A percentile compares a stretch with the other conserved stretches of the same genome.
Evolutionary conservation across 2,113 vertebrate genomes (phyloP).

Genomic region (Entosphenus tridentatus): DNA sequence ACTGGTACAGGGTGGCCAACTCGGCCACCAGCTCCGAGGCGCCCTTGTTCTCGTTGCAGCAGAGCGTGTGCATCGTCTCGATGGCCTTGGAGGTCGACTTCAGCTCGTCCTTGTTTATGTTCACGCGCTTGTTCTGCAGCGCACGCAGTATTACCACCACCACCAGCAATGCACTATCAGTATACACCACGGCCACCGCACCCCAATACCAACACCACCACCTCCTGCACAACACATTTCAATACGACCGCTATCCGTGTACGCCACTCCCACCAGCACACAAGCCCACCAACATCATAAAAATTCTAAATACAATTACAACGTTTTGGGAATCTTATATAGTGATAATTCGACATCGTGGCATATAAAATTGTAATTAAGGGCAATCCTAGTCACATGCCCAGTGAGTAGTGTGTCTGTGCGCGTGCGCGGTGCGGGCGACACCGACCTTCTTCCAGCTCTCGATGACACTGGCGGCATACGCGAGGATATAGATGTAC

Average conservation of each 20-base stretch:
- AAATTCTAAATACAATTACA: not conserved
- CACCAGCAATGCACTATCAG: no score
- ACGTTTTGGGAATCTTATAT: no score
- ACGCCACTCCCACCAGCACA: not conserved
- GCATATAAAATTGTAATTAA: no score
- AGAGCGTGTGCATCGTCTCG: constrained; percentile 76
- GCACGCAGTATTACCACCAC: no score
- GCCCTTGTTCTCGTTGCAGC: constrained; percentile 96
- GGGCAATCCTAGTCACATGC: no score
- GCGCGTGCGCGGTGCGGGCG: no score
- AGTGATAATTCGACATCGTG: no score
- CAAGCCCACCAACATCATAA: not conserved
- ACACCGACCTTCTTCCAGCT: constrained; percentile 79
- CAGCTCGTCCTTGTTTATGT: constrained; percentile 89
- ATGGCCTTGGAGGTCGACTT: constrained; percentile 89
- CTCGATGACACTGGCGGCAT: constrained; percentile 86
- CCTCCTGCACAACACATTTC: no score
- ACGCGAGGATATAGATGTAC: constrained; percentile 88
- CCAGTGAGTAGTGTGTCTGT: no score
- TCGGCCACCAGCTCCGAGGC: constrained; percentile 85
- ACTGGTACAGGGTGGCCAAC: constrained; percentile 78
- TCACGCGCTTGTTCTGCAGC: constrained; percentile 68
- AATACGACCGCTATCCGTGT: no score
- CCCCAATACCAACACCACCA: no score
- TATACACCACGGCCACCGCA: no score